A percentile compares a stretch with the other conserved stretches of the same genome.
Evolutionary conservation across 2,888 invertebrate species (phyloP).

Genomic region (Mactromeris polynyma): DNA sequence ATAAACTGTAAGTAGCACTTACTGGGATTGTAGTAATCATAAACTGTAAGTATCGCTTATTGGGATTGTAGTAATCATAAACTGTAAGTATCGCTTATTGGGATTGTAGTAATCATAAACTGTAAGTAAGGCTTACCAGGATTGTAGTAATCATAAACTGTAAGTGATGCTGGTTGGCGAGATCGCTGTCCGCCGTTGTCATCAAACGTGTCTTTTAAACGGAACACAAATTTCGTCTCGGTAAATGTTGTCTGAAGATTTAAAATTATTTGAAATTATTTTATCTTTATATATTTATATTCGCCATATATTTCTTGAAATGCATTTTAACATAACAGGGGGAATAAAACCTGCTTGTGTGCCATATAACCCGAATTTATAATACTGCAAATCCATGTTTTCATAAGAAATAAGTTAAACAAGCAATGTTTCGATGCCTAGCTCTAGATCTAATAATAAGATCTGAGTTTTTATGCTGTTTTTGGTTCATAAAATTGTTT

Average conservation of each 20-base stretch:
- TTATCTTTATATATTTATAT: neutral
- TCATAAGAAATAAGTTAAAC: neutral
- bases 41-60: neutral
- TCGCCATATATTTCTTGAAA: neutral
- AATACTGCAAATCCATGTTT: too few relatives aligned
- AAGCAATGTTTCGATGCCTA: too few relatives aligned
- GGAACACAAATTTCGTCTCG: slow-evolving; percentile 67
- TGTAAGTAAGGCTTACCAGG: slow-evolving; percentile 71
- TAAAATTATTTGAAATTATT: neutral
- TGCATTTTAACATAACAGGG: neutral
- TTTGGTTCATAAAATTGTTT: too few relatives aligned
- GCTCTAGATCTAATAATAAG: too few relatives aligned
- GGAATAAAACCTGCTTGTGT: neutral
- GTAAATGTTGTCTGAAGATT: slow-evolving; percentile 66
- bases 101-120: neutral
- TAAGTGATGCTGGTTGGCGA: slow-evolving; percentile 74
- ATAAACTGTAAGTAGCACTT: neutral
- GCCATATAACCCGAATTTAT: neutral
- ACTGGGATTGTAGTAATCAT: neutral
- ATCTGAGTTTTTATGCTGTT: too few relatives aligned
- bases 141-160: slow-evolving; percentile 78
- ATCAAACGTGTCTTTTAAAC: slow-evolving; percentile 48
- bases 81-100: neutral
- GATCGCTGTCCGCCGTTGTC: slow-evolving; percentile 65
- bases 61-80: neutral